Evolutionary conservation across 2,797 vertebrate genomes (phyloP), one percentile per base, ranked within the genome.

Genomic region (Melanotaenia parkinsoni): DNA sequence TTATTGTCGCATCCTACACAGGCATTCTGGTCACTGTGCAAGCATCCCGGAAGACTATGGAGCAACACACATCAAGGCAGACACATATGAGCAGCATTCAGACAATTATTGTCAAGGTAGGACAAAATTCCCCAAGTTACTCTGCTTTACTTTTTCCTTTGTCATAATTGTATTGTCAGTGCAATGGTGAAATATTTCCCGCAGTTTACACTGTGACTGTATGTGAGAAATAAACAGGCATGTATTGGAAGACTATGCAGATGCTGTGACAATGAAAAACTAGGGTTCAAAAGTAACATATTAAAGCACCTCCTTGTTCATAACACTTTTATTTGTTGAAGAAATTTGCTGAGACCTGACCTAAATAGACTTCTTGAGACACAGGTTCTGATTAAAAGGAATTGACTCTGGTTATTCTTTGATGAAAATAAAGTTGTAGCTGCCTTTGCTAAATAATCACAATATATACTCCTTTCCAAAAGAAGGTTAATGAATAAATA

Each of bases 61-160:
- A 94, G 82, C 90, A 89, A 33, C 95, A 95, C 0, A 69, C 88
- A 8, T 81, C 83, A 0, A 78, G 90, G 64, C 82, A 79, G 11
- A 82, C 78, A 0, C 92, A 92, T 76, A 94, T 93, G 84, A 94
- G 86, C 88, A 93, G 88, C 33, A 77, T 90, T 13, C 95, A 96
- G 83, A 83, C 77, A 4, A 85, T 93, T 58, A 95, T 95, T 59
- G 87, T 94, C 7, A 96, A 96, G 94, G 95, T 96, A 84, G 85
- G 84, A 35, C 24, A 18, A 57, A 53, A 24, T 2, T 30, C 10
- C 40, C 66, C 16, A 33, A 61, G 30, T 24, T 14, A 26, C 7
- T 30, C 32, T 38, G 32, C 14, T 60, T 68, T 54, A 12, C 11
- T 13, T 28, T 7, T 2, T 16, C 24, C 12, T 4, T 30, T 28